Conservation (phyloP, 2,113 vertebrate genomes). For the Prionailurus viverrinus region DNA sequence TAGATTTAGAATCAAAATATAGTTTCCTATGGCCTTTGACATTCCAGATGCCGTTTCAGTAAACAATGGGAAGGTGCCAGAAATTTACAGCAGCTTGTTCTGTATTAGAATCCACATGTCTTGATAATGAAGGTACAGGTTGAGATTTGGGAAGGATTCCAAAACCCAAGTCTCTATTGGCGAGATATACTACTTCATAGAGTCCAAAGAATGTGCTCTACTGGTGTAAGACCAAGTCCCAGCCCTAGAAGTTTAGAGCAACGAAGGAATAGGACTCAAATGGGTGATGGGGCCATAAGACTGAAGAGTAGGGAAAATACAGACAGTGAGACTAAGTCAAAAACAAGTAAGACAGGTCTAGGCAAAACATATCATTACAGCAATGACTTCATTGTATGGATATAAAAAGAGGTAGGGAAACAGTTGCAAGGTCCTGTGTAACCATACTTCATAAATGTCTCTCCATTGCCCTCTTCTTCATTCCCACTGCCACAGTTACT, state of each 20-base stretch:
- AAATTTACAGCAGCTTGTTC: background rate
- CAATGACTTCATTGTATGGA: background rate
- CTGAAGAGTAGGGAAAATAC: background rate
- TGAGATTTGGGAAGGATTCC: background rate
- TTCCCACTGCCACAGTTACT: background rate
- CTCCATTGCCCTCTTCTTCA: background rate
- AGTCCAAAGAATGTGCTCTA: background rate
- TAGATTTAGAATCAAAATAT: background rate
- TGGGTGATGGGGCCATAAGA: background rate
- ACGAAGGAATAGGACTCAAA: background rate
- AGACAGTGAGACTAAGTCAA: background rate
- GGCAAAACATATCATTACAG: background rate
- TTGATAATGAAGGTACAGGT: background rate
- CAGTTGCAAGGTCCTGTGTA: rapidly evolving
- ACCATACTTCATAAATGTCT: background rate
- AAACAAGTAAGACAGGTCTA: background rate
- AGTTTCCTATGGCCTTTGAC: background rate
- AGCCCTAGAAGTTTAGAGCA: background rate
- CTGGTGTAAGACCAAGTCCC: background rate
- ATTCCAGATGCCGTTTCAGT: background rate
- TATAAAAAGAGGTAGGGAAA: rapidly evolving
- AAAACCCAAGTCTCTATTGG: background rate
- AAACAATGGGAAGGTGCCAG: background rate
- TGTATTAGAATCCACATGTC: background rate
- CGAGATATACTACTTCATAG: background rate